A percentile compares a stretch with the other conserved stretches of the same genome.
These are phyloP conservation scores for Caenorhabditis plicata DNA, from an alignment of 2,888 invertebrate species.

Conservation along the genomic window DNA sequence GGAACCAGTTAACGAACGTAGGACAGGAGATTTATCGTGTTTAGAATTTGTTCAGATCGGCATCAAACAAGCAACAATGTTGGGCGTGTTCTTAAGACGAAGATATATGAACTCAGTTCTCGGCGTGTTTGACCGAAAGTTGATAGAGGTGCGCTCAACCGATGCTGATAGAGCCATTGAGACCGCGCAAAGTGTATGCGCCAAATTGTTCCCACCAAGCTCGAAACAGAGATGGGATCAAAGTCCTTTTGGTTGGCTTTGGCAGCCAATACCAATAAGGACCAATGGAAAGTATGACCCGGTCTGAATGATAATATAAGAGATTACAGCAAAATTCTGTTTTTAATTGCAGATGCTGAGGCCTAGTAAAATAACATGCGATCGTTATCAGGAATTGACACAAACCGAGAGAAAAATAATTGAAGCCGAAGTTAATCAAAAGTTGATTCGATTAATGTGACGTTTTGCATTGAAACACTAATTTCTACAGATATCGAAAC, in stretches of 20 bases:
- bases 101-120: constrained; percentile 26
- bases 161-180: constrained; percentile 70
- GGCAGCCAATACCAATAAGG: constrained; percentile 54
- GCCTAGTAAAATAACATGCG: constrained; percentile 38
- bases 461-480: neutral
- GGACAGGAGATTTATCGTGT: constrained; percentile 10
- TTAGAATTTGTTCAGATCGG: constrained; percentile 20
- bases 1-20: constrained; percentile 59
- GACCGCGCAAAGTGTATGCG: constrained; percentile 81
- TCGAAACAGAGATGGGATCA: constrained; percentile 32
- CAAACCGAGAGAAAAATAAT: constrained; percentile 14
- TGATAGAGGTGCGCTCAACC: constrained; percentile 63
- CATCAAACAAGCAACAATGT: constrained; percentile 27
- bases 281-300: constrained; percentile 45
- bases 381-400: constrained; percentile 21
- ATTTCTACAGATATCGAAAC: constrained; percentile 13
- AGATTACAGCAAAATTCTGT: neutral
- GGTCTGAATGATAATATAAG: constrained; percentile 20
- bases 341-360: constrained; percentile 30
- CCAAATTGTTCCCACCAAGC: constrained; percentile 74
- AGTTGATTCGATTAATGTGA: constrained; percentile 3
- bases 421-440: constrained; percentile 18
- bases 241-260: constrained; percentile 23
- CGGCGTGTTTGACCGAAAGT: constrained; percentile 19
- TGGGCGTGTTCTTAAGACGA: constrained; percentile 25